phyloP scores from a whole-genome alignment of 2,797 vertebrate species.

The Megalops cyprinoides region DNA sequence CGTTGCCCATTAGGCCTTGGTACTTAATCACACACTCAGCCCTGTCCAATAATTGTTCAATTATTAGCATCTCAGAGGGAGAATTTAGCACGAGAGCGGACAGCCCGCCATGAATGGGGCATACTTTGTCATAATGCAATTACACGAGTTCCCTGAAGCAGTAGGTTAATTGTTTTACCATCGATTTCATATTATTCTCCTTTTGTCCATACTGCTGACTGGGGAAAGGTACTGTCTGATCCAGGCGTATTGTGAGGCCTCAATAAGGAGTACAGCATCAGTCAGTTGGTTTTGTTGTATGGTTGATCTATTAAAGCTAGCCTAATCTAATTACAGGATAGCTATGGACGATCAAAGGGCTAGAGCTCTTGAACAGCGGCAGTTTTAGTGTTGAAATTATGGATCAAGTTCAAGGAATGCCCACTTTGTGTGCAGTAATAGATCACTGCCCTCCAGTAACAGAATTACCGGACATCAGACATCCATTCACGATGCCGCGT shows the following conservation, averaged over 20 bases:
- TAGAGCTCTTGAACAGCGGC: background rate
- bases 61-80: constrained; percentile 29
- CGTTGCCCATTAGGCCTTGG: background rate
- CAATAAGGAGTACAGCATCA: constrained; percentile 18
- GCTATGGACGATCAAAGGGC: constrained; percentile 10
- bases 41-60: constrained; percentile 32
- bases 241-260: constrained; percentile 24
- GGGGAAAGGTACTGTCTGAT: constrained; percentile 27
- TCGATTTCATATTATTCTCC: constrained; percentile 40
- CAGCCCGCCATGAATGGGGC: constrained; percentile 24
- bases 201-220: constrained; percentile 32
- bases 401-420: constrained; percentile 18
- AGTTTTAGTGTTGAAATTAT: constrained; percentile 18
- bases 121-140: constrained; percentile 49
- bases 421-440: constrained; percentile 11
- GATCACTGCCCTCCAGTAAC: constrained; percentile 18
- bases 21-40: constrained; percentile 15
- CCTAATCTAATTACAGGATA: constrained; percentile 27
- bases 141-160: constrained; percentile 39
- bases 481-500: background rate
- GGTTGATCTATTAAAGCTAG: constrained; percentile 27
- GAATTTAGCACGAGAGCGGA: constrained; percentile 10
- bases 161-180: constrained; percentile 42
- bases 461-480: constrained; percentile 10
- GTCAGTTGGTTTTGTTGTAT: constrained; percentile 11